Evolutionary conservation across 2,797 vertebrate genomes (phyloP).

Genomic region (Danionella dracula): DNA sequence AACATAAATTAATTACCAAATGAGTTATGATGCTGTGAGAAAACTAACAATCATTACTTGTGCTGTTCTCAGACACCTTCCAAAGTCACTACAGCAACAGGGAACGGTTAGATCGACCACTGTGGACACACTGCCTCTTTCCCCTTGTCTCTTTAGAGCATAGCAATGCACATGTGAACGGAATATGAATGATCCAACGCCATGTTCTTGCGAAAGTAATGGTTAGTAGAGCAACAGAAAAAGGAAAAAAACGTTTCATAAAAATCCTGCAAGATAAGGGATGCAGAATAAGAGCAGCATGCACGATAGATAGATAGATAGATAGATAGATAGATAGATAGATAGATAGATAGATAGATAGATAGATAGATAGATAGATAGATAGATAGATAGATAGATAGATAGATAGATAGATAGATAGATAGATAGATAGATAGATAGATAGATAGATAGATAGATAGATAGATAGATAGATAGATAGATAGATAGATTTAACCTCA

Average conservation of each 20-base stretch:
- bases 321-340: constrained; percentile 7
- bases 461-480: constrained; percentile 3
- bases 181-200: constrained; percentile 80
- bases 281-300: constrained; percentile 17
- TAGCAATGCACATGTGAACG: constrained; percentile 71
- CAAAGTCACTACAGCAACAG: constrained; percentile 30
- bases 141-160: constrained; percentile 44
- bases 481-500: not conserved
- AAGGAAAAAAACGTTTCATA: constrained; percentile 15
- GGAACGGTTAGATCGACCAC: constrained; percentile 28
- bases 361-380: constrained; percentile 29
- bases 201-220: constrained; percentile 68
- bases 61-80: constrained; percentile 13
- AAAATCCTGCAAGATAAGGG: constrained; percentile 28
- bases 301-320: constrained; percentile 13
- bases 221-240: constrained; percentile 64
- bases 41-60: constrained; percentile 27
- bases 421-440: constrained; percentile 9
- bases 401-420: constrained; percentile 35
- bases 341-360: constrained; percentile 25
- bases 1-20: constrained; percentile 17
- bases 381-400: constrained; percentile 34
- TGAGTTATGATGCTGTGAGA: constrained; percentile 7
- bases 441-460: not conserved
- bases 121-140: constrained; percentile 33